A percentile compares a stretch with the other conserved stretches of the same genome.
Evolutionary conservation across 2,888 invertebrate genomes (phyloP).

Genomic region (Enchytraeus crypticus): DNA sequence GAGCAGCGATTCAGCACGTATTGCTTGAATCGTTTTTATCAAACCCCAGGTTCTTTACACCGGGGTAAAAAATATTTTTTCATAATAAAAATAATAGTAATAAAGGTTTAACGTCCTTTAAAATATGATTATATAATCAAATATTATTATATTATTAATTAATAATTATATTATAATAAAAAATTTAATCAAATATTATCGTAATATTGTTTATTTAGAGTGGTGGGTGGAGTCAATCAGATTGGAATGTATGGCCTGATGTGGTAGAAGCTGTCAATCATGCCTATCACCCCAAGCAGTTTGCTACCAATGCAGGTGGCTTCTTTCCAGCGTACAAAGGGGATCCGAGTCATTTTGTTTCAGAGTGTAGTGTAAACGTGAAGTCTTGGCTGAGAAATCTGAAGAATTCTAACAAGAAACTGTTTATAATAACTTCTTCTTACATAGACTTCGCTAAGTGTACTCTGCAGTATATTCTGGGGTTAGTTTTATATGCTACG

Average conservation of each 20-base stretch:
- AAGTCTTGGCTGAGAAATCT: conserved; percentile 57
- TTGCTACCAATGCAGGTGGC: conserved; percentile 51
- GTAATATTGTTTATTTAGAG: not conserved
- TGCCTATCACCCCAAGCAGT: conserved; percentile 53
- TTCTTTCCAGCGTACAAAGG: conserved; percentile 59
- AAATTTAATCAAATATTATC: not conserved
- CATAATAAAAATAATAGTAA: too few relatives aligned
- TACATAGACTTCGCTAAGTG: conserved; percentile 62
- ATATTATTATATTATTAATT: too few relatives aligned
- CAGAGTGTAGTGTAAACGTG: conserved; percentile 49
- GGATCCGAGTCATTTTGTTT: conserved; percentile 57
- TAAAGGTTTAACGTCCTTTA: too few relatives aligned
- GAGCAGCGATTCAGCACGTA: too few relatives aligned
- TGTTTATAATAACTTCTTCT: conserved; percentile 66
- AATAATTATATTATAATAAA: not conserved
- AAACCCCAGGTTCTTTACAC: too few relatives aligned
- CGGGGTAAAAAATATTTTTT: too few relatives aligned
- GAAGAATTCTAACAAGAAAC: conserved; percentile 31
- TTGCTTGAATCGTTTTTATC: too few relatives aligned
- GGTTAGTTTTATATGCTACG: conserved; percentile 41
- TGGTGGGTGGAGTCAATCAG: conserved; percentile 34
- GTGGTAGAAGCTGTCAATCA: conserved; percentile 57
- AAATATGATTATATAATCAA: too few relatives aligned
- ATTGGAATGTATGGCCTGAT: conserved; percentile 57
- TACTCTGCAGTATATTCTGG: conserved; percentile 59